phyloP scores from a whole-genome alignment of 2,113 vertebrate species.

The Gracilinanus agilis region DNA sequence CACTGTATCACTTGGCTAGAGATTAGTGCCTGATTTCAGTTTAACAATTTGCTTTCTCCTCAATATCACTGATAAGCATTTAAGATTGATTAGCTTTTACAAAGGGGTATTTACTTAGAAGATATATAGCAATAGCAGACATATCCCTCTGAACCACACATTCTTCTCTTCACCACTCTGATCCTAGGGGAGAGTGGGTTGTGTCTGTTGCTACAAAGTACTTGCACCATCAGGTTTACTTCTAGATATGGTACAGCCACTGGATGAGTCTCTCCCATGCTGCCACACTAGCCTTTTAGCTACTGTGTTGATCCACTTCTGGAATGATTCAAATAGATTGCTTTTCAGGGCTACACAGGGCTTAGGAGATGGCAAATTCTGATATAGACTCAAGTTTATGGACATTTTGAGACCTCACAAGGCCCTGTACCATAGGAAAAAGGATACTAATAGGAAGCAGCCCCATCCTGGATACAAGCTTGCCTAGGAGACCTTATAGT shows the following conservation, averaged over 20 bases:
- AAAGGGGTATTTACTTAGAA: background rate
- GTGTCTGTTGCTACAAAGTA: background rate
- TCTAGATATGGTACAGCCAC: background rate
- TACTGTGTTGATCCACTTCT: background rate
- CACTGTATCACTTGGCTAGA: background rate
- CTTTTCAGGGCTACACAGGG: background rate
- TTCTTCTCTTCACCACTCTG: background rate
- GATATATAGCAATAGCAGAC: background rate
- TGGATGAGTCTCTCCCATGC: background rate
- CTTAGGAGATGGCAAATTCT: background rate
- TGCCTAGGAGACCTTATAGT: background rate
- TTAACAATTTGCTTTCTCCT: background rate
- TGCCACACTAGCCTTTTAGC: background rate
- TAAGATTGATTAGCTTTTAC: background rate
- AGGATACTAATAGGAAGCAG: background rate
- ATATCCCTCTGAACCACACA: background rate
- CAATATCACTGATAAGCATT: background rate
- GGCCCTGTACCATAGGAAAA: background rate
- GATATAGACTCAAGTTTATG: background rate
- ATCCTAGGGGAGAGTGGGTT: background rate
- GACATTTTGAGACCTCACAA: background rate
- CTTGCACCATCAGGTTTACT: background rate
- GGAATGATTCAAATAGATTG: background rate
- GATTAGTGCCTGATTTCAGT: background rate
- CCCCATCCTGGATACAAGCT: too few species aligned